A percentile compares a stretch with the other conserved stretches of the same genome.
phyloP scores from a whole-genome alignment of 2,113 vertebrate species.

The Lanius ludovicianus region DNA sequence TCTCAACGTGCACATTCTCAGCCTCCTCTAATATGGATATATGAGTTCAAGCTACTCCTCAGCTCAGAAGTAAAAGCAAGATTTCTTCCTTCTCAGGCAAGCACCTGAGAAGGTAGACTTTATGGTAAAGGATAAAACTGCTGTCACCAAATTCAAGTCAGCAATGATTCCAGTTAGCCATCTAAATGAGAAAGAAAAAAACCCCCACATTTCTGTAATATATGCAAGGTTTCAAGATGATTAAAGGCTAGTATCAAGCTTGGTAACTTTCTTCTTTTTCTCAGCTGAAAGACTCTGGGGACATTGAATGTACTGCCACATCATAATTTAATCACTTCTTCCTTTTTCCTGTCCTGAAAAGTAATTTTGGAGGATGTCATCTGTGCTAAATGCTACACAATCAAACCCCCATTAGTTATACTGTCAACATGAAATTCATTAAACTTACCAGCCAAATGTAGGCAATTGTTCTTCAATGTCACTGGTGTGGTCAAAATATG shows the following conservation, averaged over 20 bases:
- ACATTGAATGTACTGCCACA: neutral
- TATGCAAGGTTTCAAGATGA: neutral
- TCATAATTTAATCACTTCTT: neutral
- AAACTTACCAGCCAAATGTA: neutral
- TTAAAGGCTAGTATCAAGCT: neutral
- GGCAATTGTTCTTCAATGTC: neutral
- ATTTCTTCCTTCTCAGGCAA: neutral
- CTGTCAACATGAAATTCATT: slow-evolving; percentile 21
- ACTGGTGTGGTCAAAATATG: neutral
- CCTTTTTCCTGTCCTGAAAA: neutral
- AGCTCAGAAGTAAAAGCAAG: neutral
- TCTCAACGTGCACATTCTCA: neutral
- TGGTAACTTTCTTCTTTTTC: neutral
- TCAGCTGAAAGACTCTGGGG: neutral
- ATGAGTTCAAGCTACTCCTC: neutral
- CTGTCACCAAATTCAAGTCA: neutral
- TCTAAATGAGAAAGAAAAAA: neutral
- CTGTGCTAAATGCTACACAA: neutral
- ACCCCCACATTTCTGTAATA: rapidly evolving
- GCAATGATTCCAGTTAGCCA: neutral
- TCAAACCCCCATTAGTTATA: slow-evolving; percentile 24
- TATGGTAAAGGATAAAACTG: neutral
- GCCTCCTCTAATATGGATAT: neutral
- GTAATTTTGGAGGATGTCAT: neutral
- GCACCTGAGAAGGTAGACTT: rapidly evolving